Percentiles rank a stretch among this genome's conserved stretches.
phyloP scores from a whole-genome alignment of 2,797 vertebrate species.

The Cyprinodon diabolis region DNA sequence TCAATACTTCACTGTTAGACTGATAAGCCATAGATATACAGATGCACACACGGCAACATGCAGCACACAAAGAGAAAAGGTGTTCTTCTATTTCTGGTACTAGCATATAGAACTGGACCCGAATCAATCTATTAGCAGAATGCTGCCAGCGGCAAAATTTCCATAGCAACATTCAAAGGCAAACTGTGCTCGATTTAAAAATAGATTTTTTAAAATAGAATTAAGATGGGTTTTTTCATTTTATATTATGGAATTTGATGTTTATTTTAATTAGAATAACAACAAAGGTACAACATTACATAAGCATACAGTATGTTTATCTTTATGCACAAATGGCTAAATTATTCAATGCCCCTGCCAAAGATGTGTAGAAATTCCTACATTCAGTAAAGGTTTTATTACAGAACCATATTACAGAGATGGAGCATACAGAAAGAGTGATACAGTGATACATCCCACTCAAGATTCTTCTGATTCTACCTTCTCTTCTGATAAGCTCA shows the following conservation, averaged over 20 bases:
- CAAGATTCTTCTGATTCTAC: too few species aligned
- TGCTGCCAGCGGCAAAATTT: slow-evolving; percentile 66
- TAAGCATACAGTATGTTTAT: not conserved
- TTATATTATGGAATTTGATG: slow-evolving; percentile 21
- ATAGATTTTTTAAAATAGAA: not conserved
- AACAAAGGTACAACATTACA: not conserved
- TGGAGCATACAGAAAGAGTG: too few species aligned
- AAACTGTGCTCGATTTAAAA: slow-evolving; percentile 44
- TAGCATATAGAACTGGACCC: slow-evolving; percentile 58
- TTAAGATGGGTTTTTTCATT: slow-evolving; percentile 9
- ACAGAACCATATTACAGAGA: not conserved
- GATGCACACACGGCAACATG: slow-evolving; percentile 12
- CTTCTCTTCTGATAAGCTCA: too few species aligned
- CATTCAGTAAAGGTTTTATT: not conserved
- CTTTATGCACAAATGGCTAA: not conserved
- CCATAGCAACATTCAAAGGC: slow-evolving; percentile 69
- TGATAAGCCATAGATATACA: slow-evolving; percentile 62
- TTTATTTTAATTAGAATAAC: slow-evolving; percentile 18
- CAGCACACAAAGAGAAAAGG: slow-evolving; percentile 8
- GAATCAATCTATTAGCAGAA: slow-evolving; percentile 70
- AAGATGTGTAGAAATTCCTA: not conserved
- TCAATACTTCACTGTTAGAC: slow-evolving; percentile 68
- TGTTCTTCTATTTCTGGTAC: slow-evolving; percentile 43
- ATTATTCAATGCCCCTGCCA: not conserved
- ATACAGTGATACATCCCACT: too few species aligned